phyloP scores from a whole-genome alignment of 2,113 vertebrate genomes.

The Atrichornis clamosus region DNA sequence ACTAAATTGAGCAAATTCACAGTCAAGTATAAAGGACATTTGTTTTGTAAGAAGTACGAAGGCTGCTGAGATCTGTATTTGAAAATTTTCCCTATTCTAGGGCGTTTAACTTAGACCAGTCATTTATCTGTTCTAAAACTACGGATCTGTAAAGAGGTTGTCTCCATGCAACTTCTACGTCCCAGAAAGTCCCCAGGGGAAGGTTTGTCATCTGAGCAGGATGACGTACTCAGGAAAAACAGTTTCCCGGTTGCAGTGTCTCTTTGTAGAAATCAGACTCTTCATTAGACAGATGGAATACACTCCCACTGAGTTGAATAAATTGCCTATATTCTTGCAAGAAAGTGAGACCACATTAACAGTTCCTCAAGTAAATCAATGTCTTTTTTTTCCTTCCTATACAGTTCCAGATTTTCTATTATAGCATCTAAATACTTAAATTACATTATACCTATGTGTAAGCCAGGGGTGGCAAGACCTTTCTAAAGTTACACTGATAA shows the following conservation, averaged over 20 bases:
- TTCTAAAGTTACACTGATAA: background rate
- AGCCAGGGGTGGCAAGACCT: background rate
- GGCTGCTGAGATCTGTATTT: background rate
- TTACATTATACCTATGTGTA: background rate
- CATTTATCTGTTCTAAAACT: background rate
- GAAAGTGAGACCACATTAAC: conserved; percentile 23
- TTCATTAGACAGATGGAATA: conserved; percentile 64
- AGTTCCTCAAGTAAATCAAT: background rate
- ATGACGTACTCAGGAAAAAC: conserved; percentile 25
- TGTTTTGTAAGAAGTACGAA: background rate
- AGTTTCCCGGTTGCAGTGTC: background rate
- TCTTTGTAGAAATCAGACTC: conserved; percentile 36
- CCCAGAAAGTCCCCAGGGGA: conserved; percentile 11
- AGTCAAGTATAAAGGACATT: background rate
- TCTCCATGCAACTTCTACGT: background rate
- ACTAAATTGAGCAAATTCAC: background rate
- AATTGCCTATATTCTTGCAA: conserved; percentile 35
- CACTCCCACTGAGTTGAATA: conserved; percentile 44
- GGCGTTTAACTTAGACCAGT: background rate
- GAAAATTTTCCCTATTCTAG: background rate
- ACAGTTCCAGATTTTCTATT: background rate
- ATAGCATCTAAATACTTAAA: background rate
- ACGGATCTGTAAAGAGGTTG: background rate
- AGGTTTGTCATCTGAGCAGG: background rate
- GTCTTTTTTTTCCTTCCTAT: background rate